A percentile compares a stretch with the other conserved stretches of the same genome.
phyloP scores from a whole-genome alignment of 2,113 vertebrate species.

The Antechinus flavipes region DNA sequence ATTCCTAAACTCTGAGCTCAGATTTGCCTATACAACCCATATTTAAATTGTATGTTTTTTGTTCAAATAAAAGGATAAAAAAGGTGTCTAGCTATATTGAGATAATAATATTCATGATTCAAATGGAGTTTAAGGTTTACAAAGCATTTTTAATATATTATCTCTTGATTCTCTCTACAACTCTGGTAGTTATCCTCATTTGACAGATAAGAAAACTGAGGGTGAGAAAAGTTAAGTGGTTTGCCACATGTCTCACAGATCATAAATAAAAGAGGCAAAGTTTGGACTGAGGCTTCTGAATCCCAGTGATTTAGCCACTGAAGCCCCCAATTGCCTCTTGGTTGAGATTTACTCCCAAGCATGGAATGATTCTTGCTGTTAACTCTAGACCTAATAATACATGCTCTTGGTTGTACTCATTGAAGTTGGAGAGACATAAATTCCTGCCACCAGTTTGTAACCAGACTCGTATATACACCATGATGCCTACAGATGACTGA shows the following conservation, averaged over 20 bases:
- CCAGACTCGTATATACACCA: not conserved
- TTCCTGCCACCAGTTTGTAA: accelerated
- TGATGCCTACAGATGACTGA: not conserved
- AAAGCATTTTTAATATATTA: not conserved
- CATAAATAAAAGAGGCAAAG: not conserved
- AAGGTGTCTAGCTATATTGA: not conserved
- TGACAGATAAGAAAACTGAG: not conserved
- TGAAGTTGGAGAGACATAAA: not conserved
- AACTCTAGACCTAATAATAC: not conserved
- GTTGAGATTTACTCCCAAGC: slow-evolving; percentile 16
- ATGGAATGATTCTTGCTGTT: slow-evolving; percentile 1
- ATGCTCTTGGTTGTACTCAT: not conserved
- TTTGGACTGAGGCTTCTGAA: not conserved
- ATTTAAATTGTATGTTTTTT: not conserved
- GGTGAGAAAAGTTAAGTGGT: not conserved
- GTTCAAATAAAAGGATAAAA: not conserved
- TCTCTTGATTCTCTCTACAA: not conserved
- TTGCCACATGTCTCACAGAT: not conserved
- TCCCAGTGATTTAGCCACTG: not conserved
- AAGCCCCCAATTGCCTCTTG: not conserved
- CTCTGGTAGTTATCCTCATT: not conserved
- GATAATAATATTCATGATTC: not conserved
- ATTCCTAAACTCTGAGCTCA: not conserved
- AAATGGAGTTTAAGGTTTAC: not conserved
- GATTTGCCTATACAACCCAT: not conserved